phyloP scores from a whole-genome alignment of 2,797 vertebrate genomes.

The Taenioides sp. region DNA sequence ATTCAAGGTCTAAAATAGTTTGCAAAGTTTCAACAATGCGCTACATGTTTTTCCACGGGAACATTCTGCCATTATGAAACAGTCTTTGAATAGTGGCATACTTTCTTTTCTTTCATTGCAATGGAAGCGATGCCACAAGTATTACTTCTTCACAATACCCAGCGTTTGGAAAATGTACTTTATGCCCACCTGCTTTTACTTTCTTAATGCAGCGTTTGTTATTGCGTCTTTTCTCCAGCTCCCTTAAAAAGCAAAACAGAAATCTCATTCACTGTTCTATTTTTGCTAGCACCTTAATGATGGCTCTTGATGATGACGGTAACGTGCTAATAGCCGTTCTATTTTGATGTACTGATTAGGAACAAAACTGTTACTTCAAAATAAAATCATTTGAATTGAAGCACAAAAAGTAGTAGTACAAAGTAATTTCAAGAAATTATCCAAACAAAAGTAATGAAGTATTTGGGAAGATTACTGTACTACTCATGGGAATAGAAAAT shows the following conservation, averaged over 20 bases:
- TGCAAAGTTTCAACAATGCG: background rate
- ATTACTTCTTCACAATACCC: background rate
- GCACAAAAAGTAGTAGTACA: too few relatives aligned
- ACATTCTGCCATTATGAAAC: background rate
- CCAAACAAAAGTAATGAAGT: too few relatives aligned
- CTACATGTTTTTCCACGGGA: background rate
- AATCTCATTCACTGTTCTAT: conserved; percentile 65
- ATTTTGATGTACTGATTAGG: conserved; percentile 33
- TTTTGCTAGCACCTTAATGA: conserved; percentile 37
- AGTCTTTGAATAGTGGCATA: background rate
- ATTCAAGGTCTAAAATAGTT: background rate
- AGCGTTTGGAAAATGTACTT: background rate
- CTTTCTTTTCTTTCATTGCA: background rate
- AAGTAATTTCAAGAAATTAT: too few relatives aligned
- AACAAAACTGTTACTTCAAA: background rate
- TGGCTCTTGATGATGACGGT: conserved; percentile 46
- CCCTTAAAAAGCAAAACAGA: conserved; percentile 57
- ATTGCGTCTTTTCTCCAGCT: conserved; percentile 28
- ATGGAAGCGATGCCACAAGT: background rate
- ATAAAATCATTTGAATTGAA: too few relatives aligned
- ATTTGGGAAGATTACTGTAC: too few relatives aligned
- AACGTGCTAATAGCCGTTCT: conserved; percentile 41
- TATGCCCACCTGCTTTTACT: conserved; percentile 7
- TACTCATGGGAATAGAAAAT: too few relatives aligned
- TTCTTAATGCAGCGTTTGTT: conserved; percentile 50